Evolutionary conservation across 2,888 invertebrate species (phyloP), one percentile per base, ranked within the genome.

Genomic region (Brenthis daphne): DNA sequence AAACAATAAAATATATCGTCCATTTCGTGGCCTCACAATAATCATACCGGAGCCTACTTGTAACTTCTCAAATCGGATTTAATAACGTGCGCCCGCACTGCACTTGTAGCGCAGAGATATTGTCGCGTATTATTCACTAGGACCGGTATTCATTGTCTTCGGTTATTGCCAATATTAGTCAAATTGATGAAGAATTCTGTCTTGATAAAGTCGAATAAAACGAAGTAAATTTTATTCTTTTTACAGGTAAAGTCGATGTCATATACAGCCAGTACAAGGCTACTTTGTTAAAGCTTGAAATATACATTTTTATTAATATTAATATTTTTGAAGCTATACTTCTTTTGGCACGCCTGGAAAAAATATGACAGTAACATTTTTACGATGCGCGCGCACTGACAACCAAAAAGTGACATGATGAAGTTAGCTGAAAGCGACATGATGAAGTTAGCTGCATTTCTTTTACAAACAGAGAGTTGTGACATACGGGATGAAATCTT

Each of bases 31-130:
- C 70, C 65, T 6, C 37, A 50, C 63, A 54, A 48, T 65, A 68
- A 68, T 68, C 58, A 53, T 50, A 68, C 68, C 68, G 65, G 65
- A 57, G 54, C 43, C 71, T 71, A 71, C 68, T 56, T 64, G 63
- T 69, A 63, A 68, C 57, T 65, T 68, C 55, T 68, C 47, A 68
- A 65, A 71, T 71, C 63, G 57, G 54, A 55, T 58, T 64, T 60
- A 68, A 70, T 67, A 67, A 54, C 20, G 64, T 55, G 29, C 37
- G 47, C 61, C 61, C 37, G 29, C 51, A 6, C 51, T 64, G 56
- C 67, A 64, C 57, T 64, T 65, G 64, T 48, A 50, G 20, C 13
- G 12, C n/a, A 68, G 20, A 43, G 54, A 64, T 64, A 64, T 68
- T 54, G 56, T 51, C 57, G 37, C 53, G 43, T 63, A 61, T 67